phyloP scores from a whole-genome alignment of 2,888 invertebrate species.

The Megaustenia siamemsis region DNA sequence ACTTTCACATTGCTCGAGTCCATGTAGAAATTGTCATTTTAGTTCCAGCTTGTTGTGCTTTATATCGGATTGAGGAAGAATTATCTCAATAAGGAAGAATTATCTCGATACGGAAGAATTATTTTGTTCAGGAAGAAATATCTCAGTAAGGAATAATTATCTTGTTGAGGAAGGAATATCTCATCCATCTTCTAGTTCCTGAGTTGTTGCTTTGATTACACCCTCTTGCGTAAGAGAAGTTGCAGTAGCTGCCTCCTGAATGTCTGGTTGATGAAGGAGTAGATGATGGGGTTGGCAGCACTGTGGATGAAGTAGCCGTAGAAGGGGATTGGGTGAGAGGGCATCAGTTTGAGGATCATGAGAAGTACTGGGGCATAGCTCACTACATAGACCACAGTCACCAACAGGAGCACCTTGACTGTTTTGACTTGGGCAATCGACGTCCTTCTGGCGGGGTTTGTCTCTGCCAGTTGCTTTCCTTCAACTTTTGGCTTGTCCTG shows the following conservation, averaged over 20 bases:
- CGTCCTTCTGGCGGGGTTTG: conserved; percentile 27
- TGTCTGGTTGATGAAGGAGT: conserved; percentile 71
- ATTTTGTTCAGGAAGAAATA: no score
- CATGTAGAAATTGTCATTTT: no score
- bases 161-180: no score
- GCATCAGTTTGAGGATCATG: conserved; percentile 62
- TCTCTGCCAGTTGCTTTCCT: not conserved
- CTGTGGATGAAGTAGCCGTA: conserved; percentile 73
- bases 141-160: no score
- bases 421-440: conserved; percentile 66
- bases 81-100: no score
- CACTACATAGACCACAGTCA: conserved; percentile 68
- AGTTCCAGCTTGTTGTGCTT: no score
- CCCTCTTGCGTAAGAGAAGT: not conserved
- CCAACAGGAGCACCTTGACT: conserved; percentile 69
- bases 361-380: conserved; percentile 72
- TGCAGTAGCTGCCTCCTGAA: conserved; percentile 58
- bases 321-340: conserved; percentile 62
- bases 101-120: no score
- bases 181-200: no score
- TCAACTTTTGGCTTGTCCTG: no score
- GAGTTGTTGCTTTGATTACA: not conserved
- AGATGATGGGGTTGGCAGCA: conserved; percentile 73
- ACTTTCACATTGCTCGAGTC: no score
- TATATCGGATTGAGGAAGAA: no score